These are phyloP conservation scores for Magallana ariakensis DNA, from an alignment of 1,140 invertebrate species.

Conservation along the genomic window DNA sequence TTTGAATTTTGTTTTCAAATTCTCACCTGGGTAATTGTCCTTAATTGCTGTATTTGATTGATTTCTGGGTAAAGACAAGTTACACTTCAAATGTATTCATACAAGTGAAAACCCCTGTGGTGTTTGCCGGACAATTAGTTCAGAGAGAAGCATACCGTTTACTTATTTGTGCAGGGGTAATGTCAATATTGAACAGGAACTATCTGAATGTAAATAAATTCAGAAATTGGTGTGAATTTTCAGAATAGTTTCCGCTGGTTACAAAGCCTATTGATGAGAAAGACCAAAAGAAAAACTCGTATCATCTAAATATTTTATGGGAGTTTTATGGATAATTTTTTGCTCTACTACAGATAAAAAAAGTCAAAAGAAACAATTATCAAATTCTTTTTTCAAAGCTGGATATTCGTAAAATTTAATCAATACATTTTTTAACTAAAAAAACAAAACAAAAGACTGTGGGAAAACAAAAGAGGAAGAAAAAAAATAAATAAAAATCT, in stretches of 20 bases:
- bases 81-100: constrained; percentile 1
- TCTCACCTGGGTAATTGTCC: constrained; percentile 7
- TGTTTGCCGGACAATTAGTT: constrained; percentile 19
- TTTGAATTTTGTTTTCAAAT: not conserved
- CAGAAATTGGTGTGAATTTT: constrained; percentile 7
- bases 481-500: no score
- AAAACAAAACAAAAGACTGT: no score
- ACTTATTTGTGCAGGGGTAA: constrained; percentile 27
- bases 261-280: not conserved
- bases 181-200: constrained; percentile 23
- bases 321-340: no score
- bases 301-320: not conserved
- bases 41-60: not conserved
- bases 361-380: no score
- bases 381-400: no score
- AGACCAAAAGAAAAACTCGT: not conserved
- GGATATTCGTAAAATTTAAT: no score
- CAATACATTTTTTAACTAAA: no score
- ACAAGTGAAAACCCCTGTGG: not conserved
- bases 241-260: not conserved
- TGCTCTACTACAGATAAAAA: no score
- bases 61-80: not conserved
- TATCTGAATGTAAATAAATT: not conserved
- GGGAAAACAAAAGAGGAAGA: no score
- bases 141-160: not conserved